These are phyloP conservation scores for Psittacula cyanocephala DNA, from an alignment of 2,113 vertebrate species.

Conservation along the genomic window DNA sequence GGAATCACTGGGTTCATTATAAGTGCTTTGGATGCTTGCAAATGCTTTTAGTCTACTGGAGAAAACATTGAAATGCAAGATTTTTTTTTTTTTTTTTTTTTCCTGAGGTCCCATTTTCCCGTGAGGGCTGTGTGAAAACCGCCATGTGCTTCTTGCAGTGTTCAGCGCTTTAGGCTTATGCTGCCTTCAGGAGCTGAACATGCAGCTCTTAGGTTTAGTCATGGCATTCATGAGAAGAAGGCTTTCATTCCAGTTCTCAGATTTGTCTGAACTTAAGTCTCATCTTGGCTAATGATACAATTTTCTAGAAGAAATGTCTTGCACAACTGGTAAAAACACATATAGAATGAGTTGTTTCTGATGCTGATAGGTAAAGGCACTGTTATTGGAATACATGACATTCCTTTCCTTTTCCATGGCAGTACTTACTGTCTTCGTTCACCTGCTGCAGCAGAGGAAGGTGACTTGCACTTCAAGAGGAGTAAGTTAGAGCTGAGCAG, in stretches of 20 bases:
- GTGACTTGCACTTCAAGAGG: slow-evolving; percentile 1
- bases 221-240: neutral
- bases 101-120: neutral
- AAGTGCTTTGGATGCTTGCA: neutral
- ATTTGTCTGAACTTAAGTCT: neutral
- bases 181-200: neutral
- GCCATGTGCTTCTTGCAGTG: neutral
- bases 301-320: neutral
- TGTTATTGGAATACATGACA: neutral
- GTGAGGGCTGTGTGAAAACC: neutral
- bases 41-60: slow-evolving; percentile 11
- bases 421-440: slow-evolving; percentile 4
- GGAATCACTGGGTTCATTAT: neutral
- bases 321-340: neutral
- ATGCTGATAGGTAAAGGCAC: neutral
- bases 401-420: slow-evolving; percentile 10
- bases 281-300: neutral
- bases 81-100: neutral
- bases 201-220: neutral
- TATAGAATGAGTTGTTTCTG: neutral
- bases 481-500: slow-evolving; percentile 6
- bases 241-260: neutral
- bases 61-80: neutral
- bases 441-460: slow-evolving; percentile 18
- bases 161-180: neutral